Conservation (phyloP, 2,888 invertebrate genomes). For the Lasioglossum oenotherae region DNA sequence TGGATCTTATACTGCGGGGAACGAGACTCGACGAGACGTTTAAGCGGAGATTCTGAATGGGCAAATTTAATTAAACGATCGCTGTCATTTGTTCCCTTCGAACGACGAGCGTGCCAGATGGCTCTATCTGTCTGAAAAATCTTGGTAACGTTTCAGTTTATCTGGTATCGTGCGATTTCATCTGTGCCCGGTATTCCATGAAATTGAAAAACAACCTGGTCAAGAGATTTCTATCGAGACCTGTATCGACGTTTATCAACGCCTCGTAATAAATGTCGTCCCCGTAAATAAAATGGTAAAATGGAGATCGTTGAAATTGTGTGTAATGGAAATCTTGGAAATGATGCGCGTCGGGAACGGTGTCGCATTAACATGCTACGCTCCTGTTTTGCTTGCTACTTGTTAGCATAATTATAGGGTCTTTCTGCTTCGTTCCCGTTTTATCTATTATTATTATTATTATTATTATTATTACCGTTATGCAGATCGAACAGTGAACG, state of each 20-base stretch:
- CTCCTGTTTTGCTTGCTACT: neutral
- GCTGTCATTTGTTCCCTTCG: neutral
- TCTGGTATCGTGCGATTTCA: neutral
- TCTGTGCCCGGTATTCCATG: neutral
- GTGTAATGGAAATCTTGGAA: neutral
- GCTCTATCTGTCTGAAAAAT: neutral
- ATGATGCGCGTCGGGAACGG: neutral
- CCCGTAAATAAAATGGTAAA: neutral
- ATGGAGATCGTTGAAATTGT: neutral
- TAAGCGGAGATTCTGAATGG: neutral
- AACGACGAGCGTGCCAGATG: neutral
- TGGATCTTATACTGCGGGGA: neutral
- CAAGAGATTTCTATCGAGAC: neutral
- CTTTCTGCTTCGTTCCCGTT: neutral
- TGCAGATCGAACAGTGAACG: neutral
- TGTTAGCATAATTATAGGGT: neutral
- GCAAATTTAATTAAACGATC: slow-evolving; percentile 33
- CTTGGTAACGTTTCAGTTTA: neutral
- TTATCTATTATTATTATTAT: neutral
- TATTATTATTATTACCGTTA: neutral
- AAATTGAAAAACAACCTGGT: slow-evolving; percentile 24
- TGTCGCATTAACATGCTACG: neutral
- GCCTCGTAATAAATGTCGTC: slow-evolving; percentile 15
- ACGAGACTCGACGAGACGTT: neutral
- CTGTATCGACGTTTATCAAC: slow-evolving; percentile 11